phyloP scores from a whole-genome alignment of 2,888 invertebrate species.

The Eurois occulta region DNA sequence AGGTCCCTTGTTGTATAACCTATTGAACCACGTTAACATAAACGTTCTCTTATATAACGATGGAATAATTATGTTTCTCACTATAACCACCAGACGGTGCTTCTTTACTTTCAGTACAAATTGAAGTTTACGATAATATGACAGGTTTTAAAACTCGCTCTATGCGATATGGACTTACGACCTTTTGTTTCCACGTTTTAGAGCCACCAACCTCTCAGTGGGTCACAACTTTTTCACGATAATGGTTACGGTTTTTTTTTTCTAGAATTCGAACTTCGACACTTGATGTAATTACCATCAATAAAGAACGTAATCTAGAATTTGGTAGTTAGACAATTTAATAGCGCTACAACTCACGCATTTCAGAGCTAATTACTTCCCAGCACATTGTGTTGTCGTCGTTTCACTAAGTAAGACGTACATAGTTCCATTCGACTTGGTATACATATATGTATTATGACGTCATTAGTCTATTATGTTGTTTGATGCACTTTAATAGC shows the following conservation, averaged over 20 bases:
- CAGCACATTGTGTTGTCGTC: neutral
- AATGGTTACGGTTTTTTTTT: neutral
- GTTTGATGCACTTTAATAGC: neutral
- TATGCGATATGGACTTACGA: neutral
- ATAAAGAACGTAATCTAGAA: neutral
- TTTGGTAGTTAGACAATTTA: neutral
- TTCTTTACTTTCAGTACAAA: neutral
- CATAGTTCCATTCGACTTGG: neutral
- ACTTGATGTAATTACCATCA: neutral
- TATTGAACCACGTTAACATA: neutral
- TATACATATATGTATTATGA: neutral
- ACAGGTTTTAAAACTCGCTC: neutral
- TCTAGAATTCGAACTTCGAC: neutral
- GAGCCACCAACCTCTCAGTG: neutral
- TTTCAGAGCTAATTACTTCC: conserved; percentile 2
- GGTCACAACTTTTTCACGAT: neutral
- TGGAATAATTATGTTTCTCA: neutral
- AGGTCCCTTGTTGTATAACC: neutral
- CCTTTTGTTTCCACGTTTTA: neutral
- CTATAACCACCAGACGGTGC: too few relatives aligned
- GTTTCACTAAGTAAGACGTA: neutral
- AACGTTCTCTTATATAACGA: neutral
- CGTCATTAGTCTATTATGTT: neutral
- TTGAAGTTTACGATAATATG: neutral
- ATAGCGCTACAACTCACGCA: neutral